phyloP scores from a whole-genome alignment of 2,113 vertebrate species.

The Alectura lathami region DNA sequence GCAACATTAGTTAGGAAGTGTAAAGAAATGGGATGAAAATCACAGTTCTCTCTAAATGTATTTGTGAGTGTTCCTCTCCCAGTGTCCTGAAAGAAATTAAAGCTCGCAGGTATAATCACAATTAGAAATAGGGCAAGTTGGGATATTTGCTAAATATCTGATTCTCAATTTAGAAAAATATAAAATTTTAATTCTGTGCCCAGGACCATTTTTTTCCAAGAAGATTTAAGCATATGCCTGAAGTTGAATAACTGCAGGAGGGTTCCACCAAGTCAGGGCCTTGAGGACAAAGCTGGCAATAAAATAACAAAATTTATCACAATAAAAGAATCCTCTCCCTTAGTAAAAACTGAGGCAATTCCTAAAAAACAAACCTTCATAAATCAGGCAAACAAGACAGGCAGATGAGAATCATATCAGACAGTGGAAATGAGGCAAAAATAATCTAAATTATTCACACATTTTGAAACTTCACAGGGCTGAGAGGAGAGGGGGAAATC shows the following conservation, averaged over 20 bases:
- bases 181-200: background rate
- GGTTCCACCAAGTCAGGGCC: background rate
- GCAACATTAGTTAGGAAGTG: background rate
- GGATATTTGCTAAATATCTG: background rate
- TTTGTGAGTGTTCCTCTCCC: background rate
- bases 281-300: background rate
- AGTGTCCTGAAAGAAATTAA: background rate
- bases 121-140: background rate
- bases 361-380: conserved; percentile 16
- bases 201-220: background rate
- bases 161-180: background rate
- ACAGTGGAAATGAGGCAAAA: conserved; percentile 38
- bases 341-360: background rate
- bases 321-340: background rate
- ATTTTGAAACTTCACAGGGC: background rate
- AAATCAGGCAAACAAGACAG: conserved; percentile 45
- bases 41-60: background rate
- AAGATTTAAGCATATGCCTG: background rate
- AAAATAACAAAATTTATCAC: conserved; percentile 6
- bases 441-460: conserved; percentile 33
- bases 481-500: background rate
- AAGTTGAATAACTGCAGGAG: background rate
- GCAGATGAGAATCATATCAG: conserved; percentile 10
- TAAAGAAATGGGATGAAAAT: background rate
- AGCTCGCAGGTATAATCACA: background rate